Conservation (phyloP, 2,797 vertebrate genomes). For the Fratercula arctica region DNA sequence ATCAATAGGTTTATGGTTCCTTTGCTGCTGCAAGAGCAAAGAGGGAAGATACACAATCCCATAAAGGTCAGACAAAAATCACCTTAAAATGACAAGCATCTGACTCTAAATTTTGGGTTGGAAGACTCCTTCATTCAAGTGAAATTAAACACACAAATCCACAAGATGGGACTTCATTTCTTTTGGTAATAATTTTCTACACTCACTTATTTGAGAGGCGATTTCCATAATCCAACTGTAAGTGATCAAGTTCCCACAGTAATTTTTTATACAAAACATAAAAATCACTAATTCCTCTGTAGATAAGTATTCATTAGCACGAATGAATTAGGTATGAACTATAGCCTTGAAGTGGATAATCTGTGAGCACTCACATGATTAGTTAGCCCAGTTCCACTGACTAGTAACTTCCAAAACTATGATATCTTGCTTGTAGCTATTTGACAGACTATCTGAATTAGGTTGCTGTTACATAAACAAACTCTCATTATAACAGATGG, state of each 20-base stretch:
- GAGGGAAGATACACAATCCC: background rate
- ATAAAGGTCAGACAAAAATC: background rate
- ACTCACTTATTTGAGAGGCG: background rate
- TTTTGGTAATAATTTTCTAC: background rate
- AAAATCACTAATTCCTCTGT: background rate
- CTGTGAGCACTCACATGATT: background rate
- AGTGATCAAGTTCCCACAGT: background rate
- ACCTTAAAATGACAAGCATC: background rate
- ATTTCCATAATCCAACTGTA: background rate
- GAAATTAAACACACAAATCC: background rate
- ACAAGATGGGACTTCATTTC: background rate
- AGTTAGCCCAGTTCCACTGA: background rate
- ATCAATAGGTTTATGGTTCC: background rate
- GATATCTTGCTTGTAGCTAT: background rate
- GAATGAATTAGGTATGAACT: background rate
- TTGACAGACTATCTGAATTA: background rate
- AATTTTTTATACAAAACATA: background rate
- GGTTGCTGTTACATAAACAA: background rate
- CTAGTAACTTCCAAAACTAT: background rate
- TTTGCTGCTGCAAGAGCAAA: background rate
- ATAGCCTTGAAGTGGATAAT: background rate
- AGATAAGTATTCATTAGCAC: background rate
- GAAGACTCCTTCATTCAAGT: background rate
- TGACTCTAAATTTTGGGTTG: background rate
- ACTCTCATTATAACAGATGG: background rate